A percentile compares a stretch with the other conserved stretches of the same genome.
Conservation (phyloP, 2,797 vertebrate genomes). For the Rhynchonycteris naso region DNA sequence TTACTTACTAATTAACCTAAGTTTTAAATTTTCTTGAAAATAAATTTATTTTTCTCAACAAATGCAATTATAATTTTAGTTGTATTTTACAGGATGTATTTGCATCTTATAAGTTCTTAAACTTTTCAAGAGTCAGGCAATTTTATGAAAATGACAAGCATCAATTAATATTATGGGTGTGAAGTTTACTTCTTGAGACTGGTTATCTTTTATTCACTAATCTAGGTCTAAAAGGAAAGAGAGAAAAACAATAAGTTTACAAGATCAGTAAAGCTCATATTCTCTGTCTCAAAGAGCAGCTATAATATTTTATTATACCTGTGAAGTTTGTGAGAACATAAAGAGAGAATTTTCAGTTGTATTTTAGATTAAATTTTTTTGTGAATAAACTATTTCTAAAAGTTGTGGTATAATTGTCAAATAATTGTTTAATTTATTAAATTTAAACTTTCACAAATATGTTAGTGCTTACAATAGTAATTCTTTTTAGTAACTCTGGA, state of each 20-base stretch:
- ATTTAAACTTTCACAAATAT: background rate
- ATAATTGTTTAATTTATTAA: background rate
- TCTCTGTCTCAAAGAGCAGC: background rate
- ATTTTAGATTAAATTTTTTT: background rate
- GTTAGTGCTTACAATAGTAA: background rate
- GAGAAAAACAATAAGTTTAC: background rate
- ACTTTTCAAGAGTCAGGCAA: background rate
- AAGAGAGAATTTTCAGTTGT: conserved; percentile 1
- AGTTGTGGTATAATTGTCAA: background rate
- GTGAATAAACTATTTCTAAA: background rate
- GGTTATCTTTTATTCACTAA: background rate
- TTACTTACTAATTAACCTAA: background rate
- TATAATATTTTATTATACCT: background rate
- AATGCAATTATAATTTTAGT: background rate
- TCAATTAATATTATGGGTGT: background rate
- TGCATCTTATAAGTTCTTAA: background rate
- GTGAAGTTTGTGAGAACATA: background rate
- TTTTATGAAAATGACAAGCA: conserved; percentile 9
- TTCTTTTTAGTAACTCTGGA: background rate
- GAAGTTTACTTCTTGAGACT: background rate
- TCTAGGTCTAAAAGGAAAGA: background rate
- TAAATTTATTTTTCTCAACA: background rate
- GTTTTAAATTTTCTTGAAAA: background rate
- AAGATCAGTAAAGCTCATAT: background rate
- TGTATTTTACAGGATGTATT: background rate